Conservation (phyloP, 2,113 vertebrate species). For the Pteropus alecto region DNA sequence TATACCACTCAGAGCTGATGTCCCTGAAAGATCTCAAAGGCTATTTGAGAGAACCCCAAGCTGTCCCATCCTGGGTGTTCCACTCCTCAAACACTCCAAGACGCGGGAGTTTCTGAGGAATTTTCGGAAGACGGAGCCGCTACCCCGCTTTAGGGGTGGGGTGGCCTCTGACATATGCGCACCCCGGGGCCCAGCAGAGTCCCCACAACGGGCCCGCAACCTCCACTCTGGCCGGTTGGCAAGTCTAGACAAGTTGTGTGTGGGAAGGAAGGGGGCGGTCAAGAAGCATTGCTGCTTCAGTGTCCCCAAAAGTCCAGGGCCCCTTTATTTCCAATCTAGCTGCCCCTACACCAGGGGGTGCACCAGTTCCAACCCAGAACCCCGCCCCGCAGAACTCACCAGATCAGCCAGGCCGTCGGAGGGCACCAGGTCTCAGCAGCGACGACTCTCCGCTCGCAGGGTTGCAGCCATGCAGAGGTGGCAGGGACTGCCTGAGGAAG, state of each 20-base stretch:
- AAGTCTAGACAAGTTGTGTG: slow-evolving; percentile 18
- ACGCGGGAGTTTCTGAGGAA: slow-evolving; percentile 81
- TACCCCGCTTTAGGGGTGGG: slow-evolving; percentile 20
- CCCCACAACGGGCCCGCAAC: background rate
- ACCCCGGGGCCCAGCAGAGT: background rate
- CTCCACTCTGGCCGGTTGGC: background rate
- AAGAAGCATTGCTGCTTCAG: background rate
- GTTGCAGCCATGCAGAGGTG: slow-evolving; percentile 39
- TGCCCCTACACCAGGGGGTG: background rate
- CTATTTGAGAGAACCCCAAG: background rate
- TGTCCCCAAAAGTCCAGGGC: background rate
- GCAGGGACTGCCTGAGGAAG: background rate
- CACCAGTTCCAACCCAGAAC: background rate
- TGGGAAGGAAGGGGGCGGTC: background rate
- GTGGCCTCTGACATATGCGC: slow-evolving; percentile 7
- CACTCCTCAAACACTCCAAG: slow-evolving; percentile 30
- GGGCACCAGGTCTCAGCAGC: slow-evolving; percentile 53
- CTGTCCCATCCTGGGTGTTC: background rate
- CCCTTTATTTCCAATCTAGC: background rate
- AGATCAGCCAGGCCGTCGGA: slow-evolving; percentile 29
- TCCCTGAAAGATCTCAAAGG: background rate
- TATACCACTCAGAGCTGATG: background rate
- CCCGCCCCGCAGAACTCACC: slow-evolving; percentile 58
- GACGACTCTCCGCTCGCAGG: background rate
- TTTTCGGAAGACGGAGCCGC: slow-evolving; percentile 29